These are phyloP conservation scores for Neuroscelio doddi DNA, from an alignment of 2,888 invertebrate species.

Conservation along the genomic window DNA sequence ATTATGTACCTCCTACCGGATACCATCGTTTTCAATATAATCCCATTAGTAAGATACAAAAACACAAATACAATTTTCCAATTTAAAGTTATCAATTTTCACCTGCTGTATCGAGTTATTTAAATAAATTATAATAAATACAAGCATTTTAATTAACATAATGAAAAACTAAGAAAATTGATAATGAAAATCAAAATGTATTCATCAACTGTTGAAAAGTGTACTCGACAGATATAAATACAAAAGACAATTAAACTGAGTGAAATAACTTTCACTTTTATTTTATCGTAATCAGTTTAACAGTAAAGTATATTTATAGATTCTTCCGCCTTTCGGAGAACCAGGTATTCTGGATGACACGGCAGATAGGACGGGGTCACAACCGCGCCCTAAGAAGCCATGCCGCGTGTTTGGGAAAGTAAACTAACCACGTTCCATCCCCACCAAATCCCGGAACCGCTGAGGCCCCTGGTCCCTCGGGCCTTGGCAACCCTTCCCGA, in stretches of 20 bases:
- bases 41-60: no score
- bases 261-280: no score
- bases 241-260: no score
- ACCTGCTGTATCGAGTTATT: no score
- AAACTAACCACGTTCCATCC: slow-evolving; percentile 72
- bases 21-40: no score
- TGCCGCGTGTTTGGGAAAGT: slow-evolving; percentile 69
- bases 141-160: no score
- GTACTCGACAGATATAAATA: not conserved
- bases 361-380: slow-evolving; percentile 61
- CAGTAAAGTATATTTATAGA: not conserved
- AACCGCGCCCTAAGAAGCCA: slow-evolving; percentile 69
- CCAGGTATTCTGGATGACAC: slow-evolving; percentile 24
- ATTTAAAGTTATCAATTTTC: no score
- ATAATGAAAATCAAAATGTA: not conserved
- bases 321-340: slow-evolving; percentile 13
- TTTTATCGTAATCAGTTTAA: no score
- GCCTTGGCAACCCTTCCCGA: slow-evolving; percentile 18
- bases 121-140: no score
- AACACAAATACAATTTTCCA: no score
- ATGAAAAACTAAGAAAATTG: no score
- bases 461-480: slow-evolving; percentile 30
- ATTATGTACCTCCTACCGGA: no score
- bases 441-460: slow-evolving; percentile 59
- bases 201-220: not conserved